phyloP scores from a whole-genome alignment of 2,888 invertebrate genomes.

The Pomacea canaliculata region DNA sequence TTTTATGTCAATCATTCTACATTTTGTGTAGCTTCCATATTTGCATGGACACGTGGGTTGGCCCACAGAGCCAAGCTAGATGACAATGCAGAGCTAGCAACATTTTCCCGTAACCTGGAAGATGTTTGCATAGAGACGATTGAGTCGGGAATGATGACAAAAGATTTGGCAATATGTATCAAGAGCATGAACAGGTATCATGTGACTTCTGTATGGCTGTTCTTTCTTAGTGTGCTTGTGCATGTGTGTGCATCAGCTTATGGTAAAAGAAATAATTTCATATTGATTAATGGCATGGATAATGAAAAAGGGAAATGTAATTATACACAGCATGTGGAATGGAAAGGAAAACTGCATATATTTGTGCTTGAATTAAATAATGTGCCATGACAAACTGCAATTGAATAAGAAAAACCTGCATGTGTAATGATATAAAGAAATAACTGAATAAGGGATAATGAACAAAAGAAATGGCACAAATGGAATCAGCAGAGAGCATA shows the following conservation, averaged over 20 bases:
- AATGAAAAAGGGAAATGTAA: too few species aligned
- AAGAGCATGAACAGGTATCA: conserved; percentile 85
- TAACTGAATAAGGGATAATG: too few species aligned
- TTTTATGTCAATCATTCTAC: too few species aligned
- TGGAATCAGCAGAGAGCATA: too few species aligned
- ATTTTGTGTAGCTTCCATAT: conserved; percentile 82
- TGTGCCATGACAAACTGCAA: too few species aligned
- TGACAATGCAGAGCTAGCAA: conserved; percentile 80
- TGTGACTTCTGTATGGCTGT: conserved; percentile 50
- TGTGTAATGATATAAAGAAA: too few species aligned
- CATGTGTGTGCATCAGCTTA: neutral
- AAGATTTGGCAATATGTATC: conserved; percentile 97
- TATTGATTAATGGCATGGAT: too few species aligned
- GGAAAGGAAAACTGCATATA: too few species aligned
- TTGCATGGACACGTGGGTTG: conserved; percentile 96
- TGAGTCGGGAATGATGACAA: conserved; percentile 95
- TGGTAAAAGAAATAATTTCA: neutral
- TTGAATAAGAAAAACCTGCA: too few species aligned
- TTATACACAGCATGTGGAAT: too few species aligned
- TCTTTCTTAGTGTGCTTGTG: neutral
- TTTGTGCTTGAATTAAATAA: too few species aligned
- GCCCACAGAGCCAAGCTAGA: conserved; percentile 95
- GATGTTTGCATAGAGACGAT: conserved; percentile 94
- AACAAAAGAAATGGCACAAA: too few species aligned
- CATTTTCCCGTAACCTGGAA: conserved; percentile 89